Conservation (phyloP, 2,797 vertebrate species). For the Coreius guichenoti region DNA sequence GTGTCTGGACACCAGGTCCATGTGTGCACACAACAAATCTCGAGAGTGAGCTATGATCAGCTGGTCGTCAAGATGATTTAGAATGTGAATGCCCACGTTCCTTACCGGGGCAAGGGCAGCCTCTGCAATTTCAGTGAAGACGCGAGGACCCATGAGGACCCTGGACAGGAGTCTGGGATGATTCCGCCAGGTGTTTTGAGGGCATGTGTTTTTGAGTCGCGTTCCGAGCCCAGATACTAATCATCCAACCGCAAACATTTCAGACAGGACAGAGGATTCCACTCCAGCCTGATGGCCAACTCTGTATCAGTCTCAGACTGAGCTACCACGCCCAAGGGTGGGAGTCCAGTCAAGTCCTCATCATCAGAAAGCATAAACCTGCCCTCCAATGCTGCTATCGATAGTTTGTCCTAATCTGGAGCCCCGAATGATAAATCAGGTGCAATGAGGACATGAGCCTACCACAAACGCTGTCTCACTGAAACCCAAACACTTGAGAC, state of each 20-base stretch:
- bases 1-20: not conserved
- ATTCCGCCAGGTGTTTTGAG: not conserved
- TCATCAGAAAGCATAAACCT: too few species aligned
- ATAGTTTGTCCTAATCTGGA: too few species aligned
- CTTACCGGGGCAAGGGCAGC: not conserved
- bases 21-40: not conserved
- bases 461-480: too few species aligned
- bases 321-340: too few species aligned
- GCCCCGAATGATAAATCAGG: too few species aligned
- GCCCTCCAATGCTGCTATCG: too few species aligned
- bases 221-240: not conserved
- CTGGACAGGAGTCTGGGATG: not conserved
- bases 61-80: not conserved
- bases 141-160: not conserved
- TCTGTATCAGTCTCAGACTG: too few species aligned
- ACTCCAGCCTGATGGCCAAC: not conserved
- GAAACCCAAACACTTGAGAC: too few species aligned
- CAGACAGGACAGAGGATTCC: not conserved
- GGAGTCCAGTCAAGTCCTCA: too few species aligned
- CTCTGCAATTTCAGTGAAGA: not conserved
- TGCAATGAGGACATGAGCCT: too few species aligned
- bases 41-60: not conserved
- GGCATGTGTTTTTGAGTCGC: not conserved
- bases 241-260: not conserved
- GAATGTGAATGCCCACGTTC: not conserved